A percentile compares a stretch with the other conserved stretches of the same genome.
Evolutionary conservation across 1,140 invertebrate species (phyloP).

Genomic region (Temnothorax nylanderi): DNA sequence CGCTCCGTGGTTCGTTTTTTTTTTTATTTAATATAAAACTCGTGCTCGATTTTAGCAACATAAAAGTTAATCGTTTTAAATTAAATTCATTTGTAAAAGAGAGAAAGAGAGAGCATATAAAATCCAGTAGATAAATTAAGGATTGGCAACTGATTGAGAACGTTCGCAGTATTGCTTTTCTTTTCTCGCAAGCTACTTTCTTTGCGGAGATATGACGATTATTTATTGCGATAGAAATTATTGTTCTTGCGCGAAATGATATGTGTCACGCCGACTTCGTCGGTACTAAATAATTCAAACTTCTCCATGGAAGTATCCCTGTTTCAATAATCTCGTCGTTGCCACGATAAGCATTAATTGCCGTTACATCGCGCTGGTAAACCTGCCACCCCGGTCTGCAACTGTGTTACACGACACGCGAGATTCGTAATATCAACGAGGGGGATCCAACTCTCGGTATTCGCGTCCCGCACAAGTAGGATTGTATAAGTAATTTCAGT

Average conservation of each 20-base stretch:
- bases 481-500: background rate
- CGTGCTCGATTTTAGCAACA: background rate
- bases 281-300: conserved; percentile 43
- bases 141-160: background rate
- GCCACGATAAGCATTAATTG: conserved; percentile 37
- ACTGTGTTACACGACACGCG: conserved; percentile 26
- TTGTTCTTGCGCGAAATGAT: background rate
- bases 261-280: conserved; percentile 7
- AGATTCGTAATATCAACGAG: conserved; percentile 25
- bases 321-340: conserved; percentile 40
- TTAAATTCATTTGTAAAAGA: background rate
- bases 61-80: background rate
- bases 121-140: background rate
- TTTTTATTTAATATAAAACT: conserved; percentile 23
- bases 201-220: conserved; percentile 5
- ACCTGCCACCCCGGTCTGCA: conserved; percentile 8
- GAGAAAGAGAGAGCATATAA: background rate
- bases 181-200: background rate
- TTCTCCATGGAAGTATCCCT: background rate
- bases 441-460: background rate
- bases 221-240: conserved; percentile 28
- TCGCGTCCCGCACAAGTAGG: background rate
- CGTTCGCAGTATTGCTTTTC: background rate
- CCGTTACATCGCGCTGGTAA: conserved; percentile 33
- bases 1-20: background rate